Conservation (phyloP, 2,797 vertebrate species). For the Sorex maritimensis region DNA sequence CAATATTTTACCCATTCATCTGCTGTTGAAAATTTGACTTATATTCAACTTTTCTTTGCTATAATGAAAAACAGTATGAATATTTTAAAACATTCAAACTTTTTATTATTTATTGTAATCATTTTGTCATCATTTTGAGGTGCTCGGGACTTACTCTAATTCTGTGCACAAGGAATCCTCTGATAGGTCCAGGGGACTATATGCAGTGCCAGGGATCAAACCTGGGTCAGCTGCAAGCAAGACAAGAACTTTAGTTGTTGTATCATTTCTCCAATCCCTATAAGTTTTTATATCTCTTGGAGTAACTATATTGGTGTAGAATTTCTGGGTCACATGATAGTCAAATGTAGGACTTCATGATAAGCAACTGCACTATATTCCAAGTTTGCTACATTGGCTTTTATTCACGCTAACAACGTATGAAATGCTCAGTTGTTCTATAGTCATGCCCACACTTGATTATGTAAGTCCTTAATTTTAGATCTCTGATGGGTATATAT, state of each 20-base stretch:
- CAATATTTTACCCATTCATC: not conserved
- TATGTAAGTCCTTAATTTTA: slow-evolving; percentile 37
- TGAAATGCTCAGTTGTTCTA: not conserved
- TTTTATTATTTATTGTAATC: too few relatives aligned
- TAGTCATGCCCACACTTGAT: not conserved
- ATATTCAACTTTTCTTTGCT: not conserved
- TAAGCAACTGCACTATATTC: not conserved
- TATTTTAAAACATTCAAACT: not conserved
- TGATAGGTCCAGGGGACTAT: too few relatives aligned
- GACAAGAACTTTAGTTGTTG: too few relatives aligned
- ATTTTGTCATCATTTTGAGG: too few relatives aligned
- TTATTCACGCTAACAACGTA: not conserved
- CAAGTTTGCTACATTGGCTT: not conserved
- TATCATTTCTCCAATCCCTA: not conserved
- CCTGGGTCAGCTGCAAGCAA: too few relatives aligned
- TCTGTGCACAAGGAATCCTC: too few relatives aligned
- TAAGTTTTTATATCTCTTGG: not conserved
- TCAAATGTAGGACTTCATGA: not conserved
- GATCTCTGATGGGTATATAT: not conserved
- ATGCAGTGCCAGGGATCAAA: too few relatives aligned
- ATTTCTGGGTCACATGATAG: not conserved
- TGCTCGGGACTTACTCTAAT: too few relatives aligned
- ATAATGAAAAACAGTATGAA: not conserved
- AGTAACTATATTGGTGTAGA: not conserved
- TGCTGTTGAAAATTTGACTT: not conserved